phyloP scores from a whole-genome alignment of 1,140 invertebrate genomes.

The Nautilus pompilius region DNA sequence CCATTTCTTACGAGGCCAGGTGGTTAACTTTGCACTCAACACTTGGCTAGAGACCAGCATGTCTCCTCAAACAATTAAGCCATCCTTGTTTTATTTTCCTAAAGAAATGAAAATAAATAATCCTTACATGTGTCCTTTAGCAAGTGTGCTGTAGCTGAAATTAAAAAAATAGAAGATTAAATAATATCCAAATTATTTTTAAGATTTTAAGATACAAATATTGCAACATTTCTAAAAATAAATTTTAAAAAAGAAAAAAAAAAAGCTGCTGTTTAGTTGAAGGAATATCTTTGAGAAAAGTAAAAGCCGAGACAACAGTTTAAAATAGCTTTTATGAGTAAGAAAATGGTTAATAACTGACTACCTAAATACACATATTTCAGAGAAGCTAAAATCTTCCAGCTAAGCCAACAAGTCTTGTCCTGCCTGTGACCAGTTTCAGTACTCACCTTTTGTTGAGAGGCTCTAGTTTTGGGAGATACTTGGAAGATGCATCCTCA shows the following conservation, averaged over 20 bases:
- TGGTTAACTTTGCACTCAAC: no score
- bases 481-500: conserved; percentile 55
- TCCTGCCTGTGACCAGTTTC: no score
- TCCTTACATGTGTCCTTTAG: conserved; percentile 51
- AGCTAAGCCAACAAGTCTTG: neutral
- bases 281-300: neutral
- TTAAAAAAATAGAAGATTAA: neutral
- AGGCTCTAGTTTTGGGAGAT: conserved; percentile 62
- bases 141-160: conserved; percentile 35
- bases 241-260: no score
- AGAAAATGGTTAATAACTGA: no score
- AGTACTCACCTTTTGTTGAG: conserved; percentile 62
- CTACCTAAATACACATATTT: neutral
- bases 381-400: neutral
- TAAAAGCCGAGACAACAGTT: neutral
- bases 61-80: no score
- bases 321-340: no score
- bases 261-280: neutral
- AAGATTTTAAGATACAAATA: neutral
- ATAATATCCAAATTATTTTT: neutral
- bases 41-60: no score
- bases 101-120: conserved; percentile 40
- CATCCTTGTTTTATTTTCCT: no score
- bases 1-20: no score
- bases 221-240: no score